Percentiles rank a stretch among this genome's conserved stretches.
phyloP scores from a whole-genome alignment of 2,797 vertebrate genomes.

The Australoheros facetus region DNA sequence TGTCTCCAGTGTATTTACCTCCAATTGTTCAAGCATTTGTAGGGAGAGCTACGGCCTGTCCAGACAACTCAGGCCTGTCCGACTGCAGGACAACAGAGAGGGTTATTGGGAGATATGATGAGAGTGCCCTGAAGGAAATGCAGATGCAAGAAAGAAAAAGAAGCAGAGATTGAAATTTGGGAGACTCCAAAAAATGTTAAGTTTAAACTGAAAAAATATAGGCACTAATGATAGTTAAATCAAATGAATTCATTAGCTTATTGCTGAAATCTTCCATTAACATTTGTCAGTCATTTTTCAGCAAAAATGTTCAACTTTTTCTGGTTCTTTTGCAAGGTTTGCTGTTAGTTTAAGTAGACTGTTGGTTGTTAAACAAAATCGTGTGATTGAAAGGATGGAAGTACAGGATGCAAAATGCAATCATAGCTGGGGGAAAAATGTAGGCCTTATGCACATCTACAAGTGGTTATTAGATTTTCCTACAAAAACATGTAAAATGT shows the following conservation, averaged over 20 bases:
- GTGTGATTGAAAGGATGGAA: background rate
- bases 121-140: constrained; percentile 15
- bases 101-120: constrained; percentile 28
- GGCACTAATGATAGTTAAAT: background rate
- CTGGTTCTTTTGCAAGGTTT: background rate
- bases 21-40: constrained; percentile 86
- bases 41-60: constrained; percentile 74
- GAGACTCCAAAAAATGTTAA: background rate
- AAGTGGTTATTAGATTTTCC: background rate
- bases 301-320: background rate
- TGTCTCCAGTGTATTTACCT: constrained; percentile 85
- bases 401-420: background rate
- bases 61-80: constrained; percentile 72
- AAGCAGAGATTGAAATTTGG: background rate
- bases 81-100: constrained; percentile 59
- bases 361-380: background rate
- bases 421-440: background rate
- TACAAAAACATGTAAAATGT: background rate
- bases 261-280: background rate
- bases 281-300: background rate
- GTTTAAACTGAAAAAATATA: background rate
- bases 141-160: background rate
- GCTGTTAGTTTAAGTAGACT: background rate
- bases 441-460: background rate
- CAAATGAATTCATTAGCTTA: background rate